Conservation (phyloP, 2,113 vertebrate species). For the Sceloporus undulatus region DNA sequence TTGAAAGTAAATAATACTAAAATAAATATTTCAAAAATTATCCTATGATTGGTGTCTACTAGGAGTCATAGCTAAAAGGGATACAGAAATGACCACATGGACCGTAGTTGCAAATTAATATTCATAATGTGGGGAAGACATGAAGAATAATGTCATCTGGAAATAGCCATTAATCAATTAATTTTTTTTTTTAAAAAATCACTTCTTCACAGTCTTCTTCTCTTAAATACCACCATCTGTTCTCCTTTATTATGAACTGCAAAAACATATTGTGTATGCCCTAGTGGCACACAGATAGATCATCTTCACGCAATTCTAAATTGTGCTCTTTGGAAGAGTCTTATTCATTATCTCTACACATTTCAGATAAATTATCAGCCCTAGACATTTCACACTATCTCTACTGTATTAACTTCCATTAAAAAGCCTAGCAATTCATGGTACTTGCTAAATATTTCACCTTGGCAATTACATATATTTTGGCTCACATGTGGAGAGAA, state of each 20-base stretch:
- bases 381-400: slow-evolving; percentile 27
- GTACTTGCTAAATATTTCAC: slow-evolving; percentile 49
- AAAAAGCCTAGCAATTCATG: slow-evolving; percentile 44
- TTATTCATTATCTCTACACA: background rate
- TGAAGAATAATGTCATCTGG: background rate
- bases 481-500: slow-evolving; percentile 40
- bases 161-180: slow-evolving; percentile 24
- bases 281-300: background rate
- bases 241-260: slow-evolving; percentile 28
- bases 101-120: slow-evolving; percentile 17
- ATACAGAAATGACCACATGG: background rate
- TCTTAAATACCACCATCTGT: slow-evolving; percentile 23
- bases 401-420: slow-evolving; percentile 46
- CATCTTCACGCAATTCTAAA: slow-evolving; percentile 16
- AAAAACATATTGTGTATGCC: background rate
- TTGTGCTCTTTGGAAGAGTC: background rate
- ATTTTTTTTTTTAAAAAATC: background rate
- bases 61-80: background rate
- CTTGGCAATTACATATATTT: slow-evolving; percentile 44
- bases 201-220: background rate
- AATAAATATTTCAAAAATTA: background rate
- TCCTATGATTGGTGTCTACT: background rate
- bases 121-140: slow-evolving; percentile 7
- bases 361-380: slow-evolving; percentile 34
- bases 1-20: background rate